Evolutionary conservation across 2,113 vertebrate genomes (phyloP).

Genomic region (Poecile atricapillus): DNA sequence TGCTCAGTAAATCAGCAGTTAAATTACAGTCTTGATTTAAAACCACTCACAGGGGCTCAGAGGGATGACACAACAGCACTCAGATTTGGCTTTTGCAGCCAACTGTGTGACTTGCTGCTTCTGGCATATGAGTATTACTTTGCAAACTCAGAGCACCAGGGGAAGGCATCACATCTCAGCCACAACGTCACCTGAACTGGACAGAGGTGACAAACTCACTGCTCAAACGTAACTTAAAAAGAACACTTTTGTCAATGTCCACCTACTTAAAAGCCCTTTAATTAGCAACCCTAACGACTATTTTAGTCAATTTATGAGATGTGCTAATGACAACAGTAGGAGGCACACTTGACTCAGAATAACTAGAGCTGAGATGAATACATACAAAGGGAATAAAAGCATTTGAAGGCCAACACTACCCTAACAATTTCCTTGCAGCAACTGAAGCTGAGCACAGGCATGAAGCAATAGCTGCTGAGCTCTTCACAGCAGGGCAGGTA

Average conservation of each 20-base stretch:
- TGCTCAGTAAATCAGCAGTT: background rate
- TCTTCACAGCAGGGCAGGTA: background rate
- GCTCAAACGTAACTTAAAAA: background rate
- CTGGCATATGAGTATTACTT: background rate
- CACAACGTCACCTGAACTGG: background rate
- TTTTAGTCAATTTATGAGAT: background rate
- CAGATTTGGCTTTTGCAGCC: background rate
- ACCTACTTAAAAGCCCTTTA: background rate
- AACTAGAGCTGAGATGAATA: background rate
- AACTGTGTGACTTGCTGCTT: background rate
- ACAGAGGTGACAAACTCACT: background rate
- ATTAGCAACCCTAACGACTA: background rate
- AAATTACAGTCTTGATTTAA: background rate
- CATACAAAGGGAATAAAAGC: background rate
- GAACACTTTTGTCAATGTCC: background rate
- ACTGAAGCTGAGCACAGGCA: background rate
- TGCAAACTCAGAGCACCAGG: background rate
- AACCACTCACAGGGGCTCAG: background rate
- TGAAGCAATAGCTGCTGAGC: background rate
- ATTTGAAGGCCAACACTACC: background rate
- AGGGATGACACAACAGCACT: background rate
- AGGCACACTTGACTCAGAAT: slow-evolving; percentile 57
- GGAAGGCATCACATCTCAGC: background rate
- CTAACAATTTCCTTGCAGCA: background rate
- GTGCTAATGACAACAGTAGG: slow-evolving; percentile 58